Evolutionary conservation across 2,797 vertebrate species (phyloP).

Genomic region (Coreius guichenoti): DNA sequence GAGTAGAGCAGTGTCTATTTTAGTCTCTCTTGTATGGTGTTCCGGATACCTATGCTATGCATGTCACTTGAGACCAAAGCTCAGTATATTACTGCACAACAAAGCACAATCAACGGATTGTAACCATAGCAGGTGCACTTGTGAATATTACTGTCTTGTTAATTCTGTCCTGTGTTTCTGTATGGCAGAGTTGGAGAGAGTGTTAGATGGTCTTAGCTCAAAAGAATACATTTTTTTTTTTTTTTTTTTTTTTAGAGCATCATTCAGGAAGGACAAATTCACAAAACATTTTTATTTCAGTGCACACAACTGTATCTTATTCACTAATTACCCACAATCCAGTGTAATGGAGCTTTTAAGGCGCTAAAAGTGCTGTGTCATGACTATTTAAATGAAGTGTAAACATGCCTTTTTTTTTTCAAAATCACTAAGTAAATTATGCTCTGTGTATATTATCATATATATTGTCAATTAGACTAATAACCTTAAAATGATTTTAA

Average conservation of each 20-base stretch:
- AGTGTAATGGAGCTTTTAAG: background rate
- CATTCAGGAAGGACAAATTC: background rate
- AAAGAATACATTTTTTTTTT: background rate
- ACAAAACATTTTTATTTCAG: background rate
- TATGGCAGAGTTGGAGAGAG: conserved; percentile 2
- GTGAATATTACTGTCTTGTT: conserved; percentile 46
- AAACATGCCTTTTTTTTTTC: background rate
- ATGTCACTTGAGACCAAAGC: conserved; percentile 57
- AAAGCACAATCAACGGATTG: conserved; percentile 50
- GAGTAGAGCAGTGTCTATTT: conserved; percentile 53
- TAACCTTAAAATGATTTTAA: background rate
- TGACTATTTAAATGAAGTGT: background rate
- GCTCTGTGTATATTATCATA: background rate
- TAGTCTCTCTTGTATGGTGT: conserved; percentile 46
- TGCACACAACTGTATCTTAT: background rate
- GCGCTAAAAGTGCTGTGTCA: background rate
- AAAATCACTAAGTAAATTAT: background rate
- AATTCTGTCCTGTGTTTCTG: conserved; percentile 10
- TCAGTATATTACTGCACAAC: conserved; percentile 40
- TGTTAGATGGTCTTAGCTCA: background rate
- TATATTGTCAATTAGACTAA: background rate
- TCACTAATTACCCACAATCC: background rate
- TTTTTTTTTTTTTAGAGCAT: background rate
- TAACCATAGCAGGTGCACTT: conserved; percentile 29
- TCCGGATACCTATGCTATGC: conserved; percentile 43